phyloP scores from a whole-genome alignment of 2,797 vertebrate genomes.

The Hippocampus kuda region DNA sequence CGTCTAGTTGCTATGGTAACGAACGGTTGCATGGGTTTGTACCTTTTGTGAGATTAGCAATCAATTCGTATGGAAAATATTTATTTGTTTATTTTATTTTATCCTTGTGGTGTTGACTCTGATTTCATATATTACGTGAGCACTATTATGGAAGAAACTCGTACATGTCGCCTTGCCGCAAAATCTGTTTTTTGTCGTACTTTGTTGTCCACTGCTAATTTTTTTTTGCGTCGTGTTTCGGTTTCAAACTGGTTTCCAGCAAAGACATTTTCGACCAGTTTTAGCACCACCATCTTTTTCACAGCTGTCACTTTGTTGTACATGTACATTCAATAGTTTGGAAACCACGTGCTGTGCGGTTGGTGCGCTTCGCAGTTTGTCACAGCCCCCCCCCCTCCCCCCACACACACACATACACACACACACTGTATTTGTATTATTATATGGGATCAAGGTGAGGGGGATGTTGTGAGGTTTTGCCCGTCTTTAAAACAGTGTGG shows the following conservation, averaged over 20 bases:
- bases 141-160: no score
- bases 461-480: background rate
- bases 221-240: background rate
- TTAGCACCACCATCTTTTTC: no score
- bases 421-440: no score
- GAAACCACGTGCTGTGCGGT: no score
- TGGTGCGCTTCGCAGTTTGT: no score
- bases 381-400: no score
- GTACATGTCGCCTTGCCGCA: no score
- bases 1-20: background rate
- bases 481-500: background rate
- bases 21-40: background rate
- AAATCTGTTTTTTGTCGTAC: background rate
- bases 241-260: background rate
- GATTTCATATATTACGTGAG: background rate
- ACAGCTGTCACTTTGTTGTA: no score
- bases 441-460: background rate
- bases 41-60: background rate
- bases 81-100: background rate
- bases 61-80: background rate
- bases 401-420: no score
- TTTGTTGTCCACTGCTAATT: background rate
- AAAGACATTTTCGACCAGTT: no score
- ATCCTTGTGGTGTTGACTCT: background rate
- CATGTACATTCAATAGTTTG: background rate